Conservation (phyloP, 1,140 invertebrate genomes). For the Epicauta chinensis region DNA sequence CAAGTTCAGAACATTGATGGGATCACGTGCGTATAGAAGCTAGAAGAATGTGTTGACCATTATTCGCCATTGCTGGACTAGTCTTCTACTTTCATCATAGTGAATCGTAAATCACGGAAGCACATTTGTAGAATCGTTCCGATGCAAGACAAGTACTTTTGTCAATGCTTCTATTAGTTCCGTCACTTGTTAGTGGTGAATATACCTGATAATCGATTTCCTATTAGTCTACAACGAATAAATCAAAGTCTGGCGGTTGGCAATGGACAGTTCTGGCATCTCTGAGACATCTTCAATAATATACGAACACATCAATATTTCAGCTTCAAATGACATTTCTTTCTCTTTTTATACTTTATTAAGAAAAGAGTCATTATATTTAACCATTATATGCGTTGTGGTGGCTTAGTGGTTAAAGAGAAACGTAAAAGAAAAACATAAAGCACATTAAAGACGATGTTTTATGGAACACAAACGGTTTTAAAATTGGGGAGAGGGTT, state of each 20-base stretch:
- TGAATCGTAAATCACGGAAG: conserved; percentile 13
- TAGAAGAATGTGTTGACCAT: conserved; percentile 5
- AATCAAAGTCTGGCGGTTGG: neutral
- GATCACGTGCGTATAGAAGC: conserved; percentile 10
- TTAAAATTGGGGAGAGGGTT: conserved; percentile 4
- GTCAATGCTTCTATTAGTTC: conserved; percentile 15
- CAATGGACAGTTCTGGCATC: too few relatives aligned
- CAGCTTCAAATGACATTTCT: too few relatives aligned
- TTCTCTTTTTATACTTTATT: too few relatives aligned
- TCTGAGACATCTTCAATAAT: too few relatives aligned
- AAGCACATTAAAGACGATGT: neutral
- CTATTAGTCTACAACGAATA: conserved; percentile 10
- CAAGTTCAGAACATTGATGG: conserved; percentile 1
- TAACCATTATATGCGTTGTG: too few relatives aligned
- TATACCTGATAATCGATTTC: conserved; percentile 15
- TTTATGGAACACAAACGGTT: conserved; percentile 16
- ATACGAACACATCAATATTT: too few relatives aligned
- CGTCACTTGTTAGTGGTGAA: conserved; percentile 11
- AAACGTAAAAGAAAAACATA: too few relatives aligned
- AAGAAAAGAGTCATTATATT: too few relatives aligned
- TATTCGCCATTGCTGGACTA: conserved; percentile 9
- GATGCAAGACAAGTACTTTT: conserved; percentile 11
- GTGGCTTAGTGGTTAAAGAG: too few relatives aligned
- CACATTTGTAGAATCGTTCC: conserved; percentile 14
- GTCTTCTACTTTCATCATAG: conserved; percentile 9